Conservation (phyloP, 2,888 invertebrate genomes). For the Polymixis lichenea region DNA sequence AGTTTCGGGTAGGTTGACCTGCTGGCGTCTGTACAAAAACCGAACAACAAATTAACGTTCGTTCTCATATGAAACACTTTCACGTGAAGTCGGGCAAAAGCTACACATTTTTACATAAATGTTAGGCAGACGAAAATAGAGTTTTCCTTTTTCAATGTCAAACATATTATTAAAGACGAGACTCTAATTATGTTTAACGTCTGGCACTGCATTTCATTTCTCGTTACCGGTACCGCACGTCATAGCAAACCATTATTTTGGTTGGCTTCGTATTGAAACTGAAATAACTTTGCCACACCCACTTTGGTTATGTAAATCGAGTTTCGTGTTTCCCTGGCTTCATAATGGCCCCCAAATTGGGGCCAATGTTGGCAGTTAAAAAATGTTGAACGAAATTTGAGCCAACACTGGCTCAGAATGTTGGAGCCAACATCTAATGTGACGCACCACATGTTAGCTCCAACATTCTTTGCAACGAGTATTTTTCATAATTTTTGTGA, state of each 20-base stretch:
- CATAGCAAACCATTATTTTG: constrained; percentile 47
- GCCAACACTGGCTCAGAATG: constrained; percentile 1
- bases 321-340: constrained; percentile 46
- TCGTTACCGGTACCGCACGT: constrained; percentile 62
- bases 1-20: too few relatives aligned
- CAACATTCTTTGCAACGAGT: background rate
- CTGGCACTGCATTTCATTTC: constrained; percentile 65
- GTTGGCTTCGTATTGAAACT: constrained; percentile 44
- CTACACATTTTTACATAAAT: constrained; percentile 14
- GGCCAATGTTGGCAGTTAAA: constrained; percentile 11
- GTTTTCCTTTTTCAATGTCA: constrained; percentile 49
- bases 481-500: constrained; percentile 14
- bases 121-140: constrained; percentile 9
- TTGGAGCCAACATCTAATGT: constrained; percentile 1
- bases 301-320: constrained; percentile 54
- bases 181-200: constrained; percentile 50
- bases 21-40: too few relatives aligned
- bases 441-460: too few relatives aligned
- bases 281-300: constrained; percentile 66
- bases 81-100: background rate
- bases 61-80: background rate
- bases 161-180: constrained; percentile 50
- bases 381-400: background rate
- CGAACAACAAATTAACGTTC: too few relatives aligned
- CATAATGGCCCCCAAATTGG: background rate